Percentiles rank a stretch among this genome's conserved stretches.
Conservation (phyloP, 2,113 vertebrate species). For the Tetrao urogallus region DNA sequence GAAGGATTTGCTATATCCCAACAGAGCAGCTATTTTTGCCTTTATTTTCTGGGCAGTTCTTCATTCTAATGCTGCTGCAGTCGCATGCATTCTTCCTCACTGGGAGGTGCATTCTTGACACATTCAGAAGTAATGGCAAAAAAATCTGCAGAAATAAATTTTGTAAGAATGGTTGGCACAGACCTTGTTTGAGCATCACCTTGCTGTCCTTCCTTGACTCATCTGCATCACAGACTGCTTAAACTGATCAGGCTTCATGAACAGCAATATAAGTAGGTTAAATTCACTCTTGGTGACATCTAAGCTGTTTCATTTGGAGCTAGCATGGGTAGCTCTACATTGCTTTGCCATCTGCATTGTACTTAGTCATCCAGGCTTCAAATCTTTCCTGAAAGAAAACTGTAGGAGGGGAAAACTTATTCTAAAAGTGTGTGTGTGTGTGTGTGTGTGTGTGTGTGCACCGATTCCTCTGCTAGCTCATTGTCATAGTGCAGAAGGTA, state of each 20-base stretch:
- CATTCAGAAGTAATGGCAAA: background rate
- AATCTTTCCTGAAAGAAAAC: slow-evolving; percentile 54
- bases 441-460: background rate
- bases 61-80: background rate
- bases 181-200: slow-evolving; percentile 9
- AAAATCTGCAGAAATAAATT: slow-evolving; percentile 1
- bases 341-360: slow-evolving; percentile 56
- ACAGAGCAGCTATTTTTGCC: background rate
- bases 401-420: slow-evolving; percentile 50
- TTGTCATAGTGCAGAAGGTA: slow-evolving; percentile 25
- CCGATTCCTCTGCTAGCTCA: background rate
- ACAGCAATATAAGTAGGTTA: background rate
- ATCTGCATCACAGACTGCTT: background rate
- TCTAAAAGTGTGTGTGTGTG: background rate
- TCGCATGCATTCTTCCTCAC: background rate
- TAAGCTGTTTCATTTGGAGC: slow-evolving; percentile 10
- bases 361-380: slow-evolving; percentile 62
- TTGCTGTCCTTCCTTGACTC: slow-evolving; percentile 19
- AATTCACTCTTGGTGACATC: background rate
- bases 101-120: background rate
- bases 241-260: background rate
- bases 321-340: background rate
- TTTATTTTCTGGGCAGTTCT: background rate
- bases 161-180: slow-evolving; percentile 16
- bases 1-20: background rate